Base-by-base conservation (phyloP, 2,888 invertebrate genomes). In the Eulithis prunata region DNA sequence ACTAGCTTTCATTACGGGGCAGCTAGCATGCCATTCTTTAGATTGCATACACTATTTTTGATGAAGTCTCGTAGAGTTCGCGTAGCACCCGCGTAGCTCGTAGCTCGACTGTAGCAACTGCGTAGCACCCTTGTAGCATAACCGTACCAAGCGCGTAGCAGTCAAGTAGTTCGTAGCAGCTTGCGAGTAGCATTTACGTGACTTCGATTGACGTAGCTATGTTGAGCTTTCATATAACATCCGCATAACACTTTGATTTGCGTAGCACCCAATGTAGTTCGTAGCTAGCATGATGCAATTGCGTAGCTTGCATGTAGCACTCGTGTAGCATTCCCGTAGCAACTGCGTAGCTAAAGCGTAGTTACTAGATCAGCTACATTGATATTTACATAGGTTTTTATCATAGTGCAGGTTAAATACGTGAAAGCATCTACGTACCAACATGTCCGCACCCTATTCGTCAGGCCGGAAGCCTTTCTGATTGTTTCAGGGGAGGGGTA, bases 401-500 rank as follows among this genome's bases (percentile, higher is more conserved):
- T 21, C 32, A 32, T 32, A 47, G 14, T 14, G 10, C 41, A 45
- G 45, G 12, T 8, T n/a, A 7, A 46, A 6, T 8, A 5, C 14
- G 13, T 47, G n/a, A 1, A 45, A 6, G 32, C 45, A 45, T 2
- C n/a, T 45, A 45, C 4, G 13, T 47, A 7, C 47, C 32, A 28
- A 47, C 55, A 38, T 38, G 47, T 13, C 21, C n/a, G 28, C 51
- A 51, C 46, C 53, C 53, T 57, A 57, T 53, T 14, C 21, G 14
- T 53, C 55, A 61, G 53, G 12, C 21, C 61, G 62, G 62, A 68
- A 75, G 74, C 78, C 74, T 74, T 66, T 69, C 69, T 79, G 79
- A 83, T 84, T 83, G 81, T 82, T 82, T 81, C 75, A 70, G 72
- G 73, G 78, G 76, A 77, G 69, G 70, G 74, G 75, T 74, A 77